Base-by-base conservation (phyloP, 1,140 invertebrate species). In the Cydia amplana region DNA sequence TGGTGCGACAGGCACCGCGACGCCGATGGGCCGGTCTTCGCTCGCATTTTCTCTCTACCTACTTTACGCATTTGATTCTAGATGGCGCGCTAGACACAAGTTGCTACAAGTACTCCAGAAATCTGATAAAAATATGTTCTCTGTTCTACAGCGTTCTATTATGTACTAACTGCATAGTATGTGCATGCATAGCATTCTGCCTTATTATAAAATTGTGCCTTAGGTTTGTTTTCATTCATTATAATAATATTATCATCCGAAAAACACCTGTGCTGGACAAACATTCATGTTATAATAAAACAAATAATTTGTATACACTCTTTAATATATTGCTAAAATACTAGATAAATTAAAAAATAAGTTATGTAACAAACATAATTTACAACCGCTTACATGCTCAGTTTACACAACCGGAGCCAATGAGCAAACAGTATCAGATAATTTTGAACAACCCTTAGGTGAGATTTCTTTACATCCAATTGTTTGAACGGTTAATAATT, bases 311-410 rank as follows among this genome's bases (percentile, higher is more conserved):
- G 79, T 82, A 82, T 89, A 87, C 84, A 86, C 87, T 86, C 86
- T 82, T 84, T 90, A 85, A 90, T 89, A 78, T 74, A 65, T 88
- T 86, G 78, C 82, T 89, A 87, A 86, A 85, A 86, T 87, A 85
- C 84, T 79, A 80, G 80, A 88, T 91, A 90, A 88, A 86, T 91
- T 87, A 88, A 83, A 81, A 88, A 87, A 87, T 88, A 88, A 90
- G 83, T 88, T 89, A 88, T 81, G 78, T 87, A 90, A 91, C 84
- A 89, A 89, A 91, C 81, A 82, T 82, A 86, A 83, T 82, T 74
- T 82, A 82, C 78, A 83, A 75, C 76, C 16, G 51, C 49, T 23
- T 46, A 81, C 77, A 43, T 65, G 75, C 79, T 79, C 73, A 32
- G 77, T 76, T 80, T 75, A 76, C 75, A 75, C 80, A 77, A 82